Base-by-base conservation (phyloP, 2,797 vertebrate genomes). In the Spheniscus humboldti region DNA sequence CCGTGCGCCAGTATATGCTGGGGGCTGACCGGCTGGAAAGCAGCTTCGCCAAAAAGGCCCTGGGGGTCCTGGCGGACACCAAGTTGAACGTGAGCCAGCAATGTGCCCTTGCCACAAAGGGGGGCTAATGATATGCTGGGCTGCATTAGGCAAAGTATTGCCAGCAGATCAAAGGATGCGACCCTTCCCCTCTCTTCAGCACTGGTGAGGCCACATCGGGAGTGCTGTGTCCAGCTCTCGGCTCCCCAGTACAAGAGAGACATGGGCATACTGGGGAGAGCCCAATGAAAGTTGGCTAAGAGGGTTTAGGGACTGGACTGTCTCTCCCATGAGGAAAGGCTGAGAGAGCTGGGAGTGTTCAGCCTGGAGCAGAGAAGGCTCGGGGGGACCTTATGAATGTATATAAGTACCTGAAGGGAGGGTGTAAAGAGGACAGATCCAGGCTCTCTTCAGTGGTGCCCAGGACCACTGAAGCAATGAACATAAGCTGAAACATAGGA, bases 1-100 rank as follows among this genome's bases (percentile, higher is more conserved):
- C 22, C 2, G 1, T 30, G 9, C 2, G 1, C 37, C 20, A 39
- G 12, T 39, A 24, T 45, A 12, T 45, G 23, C 20, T 55, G n/a
- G 13, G 24, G 5, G 20, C 14, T 3, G 2, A 6, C 11, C 1
- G 1, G 18, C 9, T 75, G 13, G 48, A 56, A 62, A 62, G 25
- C 48, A 56, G 20, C 56, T 41, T 83, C 35, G 35, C n/a, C 56
- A 14, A 63, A 69, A 48, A 41, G 25, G 17, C 20, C 11, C 15
- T 82, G 17, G 17, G 24, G 6, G 19, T 55, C n/a, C 2, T 48
- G 22, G 41, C 9, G 25, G 18, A 12, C 31, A 28, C 27, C 20
- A 25, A 4, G 64, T 33, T 56, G 41, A 56, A 62, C 4, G 2
- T 56, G 56, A 50, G 10, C 18, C 48, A 50, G 18, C 16, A 41